Conservation (phyloP, 2,797 vertebrate genomes). For the Sebastes oblongus region DNA sequence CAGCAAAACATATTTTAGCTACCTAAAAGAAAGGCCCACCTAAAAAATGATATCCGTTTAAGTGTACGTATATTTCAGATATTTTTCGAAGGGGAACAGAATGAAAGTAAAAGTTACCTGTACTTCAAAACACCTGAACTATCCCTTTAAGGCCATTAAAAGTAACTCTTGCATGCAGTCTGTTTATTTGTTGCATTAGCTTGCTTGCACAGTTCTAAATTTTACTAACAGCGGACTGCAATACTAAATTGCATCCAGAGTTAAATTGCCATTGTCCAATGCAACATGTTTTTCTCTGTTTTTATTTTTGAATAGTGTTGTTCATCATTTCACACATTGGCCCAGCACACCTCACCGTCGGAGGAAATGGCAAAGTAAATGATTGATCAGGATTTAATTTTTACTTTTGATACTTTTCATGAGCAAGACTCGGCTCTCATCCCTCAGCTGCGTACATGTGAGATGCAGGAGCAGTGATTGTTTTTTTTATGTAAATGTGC, state of each 20-base stretch:
- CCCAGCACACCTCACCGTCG: slow-evolving; percentile 34
- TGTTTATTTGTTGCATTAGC: neutral
- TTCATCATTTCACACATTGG: slow-evolving; percentile 52
- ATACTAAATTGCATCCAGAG: neutral
- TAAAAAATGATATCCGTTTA: too few relatives aligned
- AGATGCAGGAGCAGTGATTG: slow-evolving; percentile 4
- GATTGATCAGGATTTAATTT: slow-evolving; percentile 28
- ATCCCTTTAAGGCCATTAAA: neutral
- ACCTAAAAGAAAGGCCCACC: too few relatives aligned
- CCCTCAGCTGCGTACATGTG: slow-evolving; percentile 18
- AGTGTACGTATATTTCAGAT: too few relatives aligned
- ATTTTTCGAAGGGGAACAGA: too few relatives aligned
- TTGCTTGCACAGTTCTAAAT: slow-evolving; percentile 6
- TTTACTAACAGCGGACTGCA: slow-evolving; percentile 16
- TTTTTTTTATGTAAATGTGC: neutral
- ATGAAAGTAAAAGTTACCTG: too few relatives aligned
- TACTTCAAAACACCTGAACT: too few relatives aligned
- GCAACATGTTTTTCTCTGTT: slow-evolving; percentile 37
- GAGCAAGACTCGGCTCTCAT: slow-evolving; percentile 27
- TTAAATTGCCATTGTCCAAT: slow-evolving; percentile 16
- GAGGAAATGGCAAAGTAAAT: slow-evolving; percentile 42
- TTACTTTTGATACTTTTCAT: slow-evolving; percentile 15
- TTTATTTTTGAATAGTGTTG: slow-evolving; percentile 35
- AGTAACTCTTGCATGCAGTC: slow-evolving; percentile 11
- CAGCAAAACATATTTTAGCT: too few relatives aligned